Evolutionary conservation across 2,888 invertebrate genomes (phyloP).

Genomic region (Aleiodes leptofemur): DNA sequence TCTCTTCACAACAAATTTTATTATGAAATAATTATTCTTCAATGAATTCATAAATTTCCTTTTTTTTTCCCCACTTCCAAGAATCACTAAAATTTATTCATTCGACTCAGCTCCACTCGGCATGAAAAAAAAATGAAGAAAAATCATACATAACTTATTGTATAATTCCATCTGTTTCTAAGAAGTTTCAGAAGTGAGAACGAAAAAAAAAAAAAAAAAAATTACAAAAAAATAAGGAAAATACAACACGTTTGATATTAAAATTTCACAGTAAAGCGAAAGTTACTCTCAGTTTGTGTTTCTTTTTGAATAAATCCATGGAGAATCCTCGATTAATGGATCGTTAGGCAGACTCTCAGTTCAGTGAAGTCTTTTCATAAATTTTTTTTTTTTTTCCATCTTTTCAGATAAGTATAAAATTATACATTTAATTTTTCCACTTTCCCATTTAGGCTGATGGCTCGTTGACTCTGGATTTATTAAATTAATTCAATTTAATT

Average conservation of each 20-base stretch:
- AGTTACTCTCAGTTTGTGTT: slow-evolving; percentile 39
- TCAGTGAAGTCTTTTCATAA: background rate
- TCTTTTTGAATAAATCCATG: slow-evolving; percentile 14
- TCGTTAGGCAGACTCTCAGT: slow-evolving; percentile 34
- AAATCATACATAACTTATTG: slow-evolving; percentile 1
- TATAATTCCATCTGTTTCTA: slow-evolving; percentile 26
- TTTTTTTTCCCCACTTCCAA: background rate
- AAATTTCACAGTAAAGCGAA: slow-evolving; percentile 46
- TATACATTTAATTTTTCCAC: background rate
- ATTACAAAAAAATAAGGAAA: slow-evolving; percentile 8
- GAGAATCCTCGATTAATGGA: slow-evolving; percentile 25
- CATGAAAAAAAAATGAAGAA: background rate
- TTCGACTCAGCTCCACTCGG: background rate
- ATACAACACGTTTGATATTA: slow-evolving; percentile 19
- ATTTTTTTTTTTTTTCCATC: background rate
- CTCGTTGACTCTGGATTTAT: background rate
- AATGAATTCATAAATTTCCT: background rate
- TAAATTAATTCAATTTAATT: background rate
- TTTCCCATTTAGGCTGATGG: slow-evolving; percentile 15
- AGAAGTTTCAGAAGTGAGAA: slow-evolving; percentile 13
- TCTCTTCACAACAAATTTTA: no score
- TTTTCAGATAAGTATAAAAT: background rate
- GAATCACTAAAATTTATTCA: background rate
- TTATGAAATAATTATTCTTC: no score
- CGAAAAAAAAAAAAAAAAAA: slow-evolving; percentile 9